Conservation (phyloP, 2,888 invertebrate genomes). For the Melieria crassipennis region DNA sequence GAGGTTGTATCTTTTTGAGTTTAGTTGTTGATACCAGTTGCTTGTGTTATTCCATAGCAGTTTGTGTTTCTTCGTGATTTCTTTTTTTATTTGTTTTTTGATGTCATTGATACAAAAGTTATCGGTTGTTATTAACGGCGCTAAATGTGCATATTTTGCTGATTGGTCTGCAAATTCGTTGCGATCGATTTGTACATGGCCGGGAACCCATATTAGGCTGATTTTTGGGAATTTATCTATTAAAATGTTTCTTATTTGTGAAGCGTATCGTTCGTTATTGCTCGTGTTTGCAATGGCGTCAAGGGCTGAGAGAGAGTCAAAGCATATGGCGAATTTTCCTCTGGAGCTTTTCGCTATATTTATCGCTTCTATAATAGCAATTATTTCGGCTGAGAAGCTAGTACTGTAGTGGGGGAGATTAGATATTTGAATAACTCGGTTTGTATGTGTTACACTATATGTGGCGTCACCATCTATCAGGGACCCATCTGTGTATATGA, state of each 20-base stretch:
- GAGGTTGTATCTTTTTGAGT: no score
- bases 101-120: no score
- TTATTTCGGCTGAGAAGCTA: constrained; percentile 20
- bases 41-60: no score
- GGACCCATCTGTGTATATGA: no score
- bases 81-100: no score
- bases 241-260: constrained; percentile 7
- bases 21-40: no score
- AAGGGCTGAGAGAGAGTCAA: constrained; percentile 28
- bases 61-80: no score
- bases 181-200: constrained; percentile 22
- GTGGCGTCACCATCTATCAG: not conserved
- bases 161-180: constrained; percentile 22
- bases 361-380: constrained; percentile 4
- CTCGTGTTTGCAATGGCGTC: constrained; percentile 16
- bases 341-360: not conserved
- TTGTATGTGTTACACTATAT: not conserved
- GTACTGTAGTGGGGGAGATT: constrained; percentile 5
- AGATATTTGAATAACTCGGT: not conserved
- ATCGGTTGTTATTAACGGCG: no score
- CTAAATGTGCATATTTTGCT: no score
- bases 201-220: constrained; percentile 25
- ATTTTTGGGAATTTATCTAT: not conserved
- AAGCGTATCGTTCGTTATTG: constrained; percentile 10
- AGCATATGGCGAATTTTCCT: constrained; percentile 9